Base-by-base conservation (phyloP, 2,113 vertebrate species). In the Dunckerocampus dactyliophorus region DNA sequence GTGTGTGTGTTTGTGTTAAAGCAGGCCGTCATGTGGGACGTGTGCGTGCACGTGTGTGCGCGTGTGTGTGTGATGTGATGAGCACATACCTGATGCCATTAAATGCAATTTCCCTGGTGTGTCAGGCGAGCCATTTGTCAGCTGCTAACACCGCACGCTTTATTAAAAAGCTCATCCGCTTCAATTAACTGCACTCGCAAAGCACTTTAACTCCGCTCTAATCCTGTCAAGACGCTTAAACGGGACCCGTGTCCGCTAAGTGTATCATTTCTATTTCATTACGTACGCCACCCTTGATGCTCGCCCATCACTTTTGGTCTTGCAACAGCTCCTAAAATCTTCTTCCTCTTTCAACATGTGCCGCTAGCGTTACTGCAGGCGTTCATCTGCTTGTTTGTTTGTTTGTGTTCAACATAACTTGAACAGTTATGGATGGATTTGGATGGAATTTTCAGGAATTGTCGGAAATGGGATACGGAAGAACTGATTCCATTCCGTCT, bases 91-190 rank as follows among this genome's bases (percentile, higher is more conserved):
- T 89, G 88, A 89, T 87, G 89, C 85, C 83, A 89, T 89, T 88
- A 88, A 88, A 88, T 82, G 76, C 85, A 83, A 88, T 89, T 86
- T 88, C 89, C 88, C 90, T 81, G 67, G 89, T 87, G 88, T 88
- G 83, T 86, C 84, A 77, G 79, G 76, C 56, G 67, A 82, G 84
- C 86, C 83, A 88, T 89, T 90, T 91, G 88, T 90, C 89, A 91
- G 87, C 90, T 90, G 88, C 88, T 87, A 89, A 90, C 83, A 85
- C 86, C 85, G 88, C 88, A 85, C 82, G 85, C 89, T 90, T 87
- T 90, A 90, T 90, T 89, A 89, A 90, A 90, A 91, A 88, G 79
- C 86, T 88, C 83, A 90, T 91, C 88, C 88, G 82, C 88, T 89
- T 90, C 88, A 91, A 90, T 91, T 91, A 91, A 89, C 88, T 84